Conservation (phyloP, 1,140 invertebrate species). For the Batillaria attramentaria region DNA sequence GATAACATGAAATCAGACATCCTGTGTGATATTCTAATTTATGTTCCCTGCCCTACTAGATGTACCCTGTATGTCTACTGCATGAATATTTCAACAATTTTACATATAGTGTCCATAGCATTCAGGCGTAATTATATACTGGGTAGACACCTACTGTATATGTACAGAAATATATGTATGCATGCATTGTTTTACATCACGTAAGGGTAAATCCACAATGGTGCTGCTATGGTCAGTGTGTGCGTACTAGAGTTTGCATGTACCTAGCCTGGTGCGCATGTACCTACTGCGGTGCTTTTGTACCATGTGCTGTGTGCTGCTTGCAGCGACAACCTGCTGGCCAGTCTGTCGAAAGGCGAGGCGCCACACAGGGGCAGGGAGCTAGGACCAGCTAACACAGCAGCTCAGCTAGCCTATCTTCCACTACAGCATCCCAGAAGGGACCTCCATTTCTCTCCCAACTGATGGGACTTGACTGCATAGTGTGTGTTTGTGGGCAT, state of each 20-base stretch:
- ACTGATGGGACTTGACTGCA: background rate
- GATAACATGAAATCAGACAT: no score
- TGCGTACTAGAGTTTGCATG: background rate
- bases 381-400: background rate
- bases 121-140: no score
- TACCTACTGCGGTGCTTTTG: background rate
- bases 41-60: no score
- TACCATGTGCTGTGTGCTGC: constrained; percentile 7
- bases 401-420: background rate
- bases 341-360: background rate
- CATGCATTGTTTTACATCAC: background rate
- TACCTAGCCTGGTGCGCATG: background rate
- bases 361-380: background rate
- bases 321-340: constrained; percentile 20
- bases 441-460: constrained; percentile 1
- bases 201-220: background rate
- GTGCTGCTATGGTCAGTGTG: no score
- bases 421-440: background rate
- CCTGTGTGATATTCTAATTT: no score
- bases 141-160: background rate
- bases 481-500: background rate
- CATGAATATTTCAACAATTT: no score
- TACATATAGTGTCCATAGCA: no score
- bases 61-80: no score
- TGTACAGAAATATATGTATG: background rate